Percentiles rank a stretch among this genome's conserved stretches.
phyloP scores from a whole-genome alignment of 2,113 vertebrate species.

The Ageneiosus marmoratus region DNA sequence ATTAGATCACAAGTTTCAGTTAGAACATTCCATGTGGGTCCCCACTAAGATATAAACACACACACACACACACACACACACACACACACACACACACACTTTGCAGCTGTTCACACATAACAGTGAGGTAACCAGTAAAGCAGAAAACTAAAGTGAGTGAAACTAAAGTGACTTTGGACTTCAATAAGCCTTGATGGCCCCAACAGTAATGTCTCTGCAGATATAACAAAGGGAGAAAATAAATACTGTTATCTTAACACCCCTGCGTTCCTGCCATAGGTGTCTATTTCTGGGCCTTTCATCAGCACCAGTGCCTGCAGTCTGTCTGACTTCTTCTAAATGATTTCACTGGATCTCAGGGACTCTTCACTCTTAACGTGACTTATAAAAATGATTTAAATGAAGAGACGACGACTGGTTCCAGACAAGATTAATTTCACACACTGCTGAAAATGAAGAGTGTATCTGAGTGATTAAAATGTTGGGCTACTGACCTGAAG shows the following conservation, averaged over 20 bases:
- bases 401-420: neutral
- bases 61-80: constrained; percentile 28
- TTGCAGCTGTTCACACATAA: constrained; percentile 69
- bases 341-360: neutral
- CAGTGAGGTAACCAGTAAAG: neutral
- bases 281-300: constrained; percentile 63
- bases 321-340: neutral
- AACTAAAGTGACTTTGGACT: neutral
- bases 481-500: too few species aligned
- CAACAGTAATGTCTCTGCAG: constrained; percentile 1
- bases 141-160: neutral
- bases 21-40: neutral
- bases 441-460: neutral
- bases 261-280: constrained; percentile 53
- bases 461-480: too few species aligned
- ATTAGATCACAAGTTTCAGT: neutral
- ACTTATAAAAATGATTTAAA: neutral
- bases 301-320: constrained; percentile 47
- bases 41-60: neutral
- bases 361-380: neutral
- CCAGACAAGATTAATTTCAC: neutral
- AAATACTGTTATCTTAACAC: constrained; percentile 56
- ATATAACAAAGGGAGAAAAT: constrained; percentile 28
- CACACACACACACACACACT: constrained; percentile 33
- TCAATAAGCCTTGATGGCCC: constrained; percentile 52